Percentiles rank a stretch among this genome's conserved stretches.
phyloP scores from a whole-genome alignment of 1,140 invertebrate genomes.

The Nasonia vitripennis region DNA sequence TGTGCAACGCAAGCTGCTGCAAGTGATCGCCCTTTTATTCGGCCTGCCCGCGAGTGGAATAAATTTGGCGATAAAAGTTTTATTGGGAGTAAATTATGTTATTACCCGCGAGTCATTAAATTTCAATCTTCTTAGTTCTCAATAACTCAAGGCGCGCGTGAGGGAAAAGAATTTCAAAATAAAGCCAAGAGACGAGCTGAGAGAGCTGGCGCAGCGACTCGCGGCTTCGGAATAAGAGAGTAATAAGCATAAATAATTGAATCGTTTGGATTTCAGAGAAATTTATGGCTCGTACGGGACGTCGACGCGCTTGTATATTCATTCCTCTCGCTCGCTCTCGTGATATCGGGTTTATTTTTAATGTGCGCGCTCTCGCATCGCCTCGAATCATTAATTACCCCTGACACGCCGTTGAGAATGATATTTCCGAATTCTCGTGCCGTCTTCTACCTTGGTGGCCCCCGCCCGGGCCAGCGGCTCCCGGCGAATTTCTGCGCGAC shows the following conservation, averaged over 20 bases:
- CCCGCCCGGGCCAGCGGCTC: conserved; percentile 56
- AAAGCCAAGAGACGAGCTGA: background rate
- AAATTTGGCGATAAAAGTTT: conserved; percentile 42
- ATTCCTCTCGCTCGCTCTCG: background rate
- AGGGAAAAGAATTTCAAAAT: conserved; percentile 9
- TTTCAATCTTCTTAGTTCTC: conserved; percentile 42
- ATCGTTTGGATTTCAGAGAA: conserved; percentile 36
- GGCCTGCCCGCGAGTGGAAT: background rate
- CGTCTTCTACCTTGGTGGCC: conserved; percentile 70
- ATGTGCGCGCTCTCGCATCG: conserved; percentile 59
- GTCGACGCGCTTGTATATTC: conserved; percentile 29
- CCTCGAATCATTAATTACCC: conserved; percentile 73
- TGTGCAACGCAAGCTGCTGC: background rate
- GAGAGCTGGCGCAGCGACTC: background rate
- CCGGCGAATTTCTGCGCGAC: conserved; percentile 47
- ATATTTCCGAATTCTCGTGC: conserved; percentile 58
- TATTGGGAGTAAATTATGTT: conserved; percentile 48
- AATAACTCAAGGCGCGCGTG: conserved; percentile 20
- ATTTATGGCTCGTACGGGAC: conserved; percentile 38
- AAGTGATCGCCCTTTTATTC: conserved; percentile 2
- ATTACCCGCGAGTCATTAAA: conserved; percentile 44
- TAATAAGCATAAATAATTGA: conserved; percentile 49
- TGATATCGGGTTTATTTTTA: conserved; percentile 49
- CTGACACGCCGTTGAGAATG: conserved; percentile 64
- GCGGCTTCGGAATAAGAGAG: conserved; percentile 3